These are phyloP conservation scores for Tenualosa thibaudeaui DNA, from an alignment of 2,797 vertebrate species.

Conservation along the genomic window DNA sequence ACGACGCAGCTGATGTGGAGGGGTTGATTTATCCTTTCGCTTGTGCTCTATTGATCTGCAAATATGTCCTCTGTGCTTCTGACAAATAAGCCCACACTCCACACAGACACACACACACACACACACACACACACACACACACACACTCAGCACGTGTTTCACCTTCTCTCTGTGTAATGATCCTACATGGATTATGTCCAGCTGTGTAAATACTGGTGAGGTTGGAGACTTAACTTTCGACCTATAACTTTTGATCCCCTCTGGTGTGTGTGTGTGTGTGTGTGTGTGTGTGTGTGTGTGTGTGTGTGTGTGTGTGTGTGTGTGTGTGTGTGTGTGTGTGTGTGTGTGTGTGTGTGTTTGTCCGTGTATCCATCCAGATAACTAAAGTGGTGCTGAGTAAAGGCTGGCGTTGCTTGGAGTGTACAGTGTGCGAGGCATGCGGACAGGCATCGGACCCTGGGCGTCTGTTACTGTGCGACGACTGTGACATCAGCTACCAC, in stretches of 20 bases:
- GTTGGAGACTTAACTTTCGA: constrained; percentile 5
- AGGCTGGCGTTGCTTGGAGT: constrained; percentile 94
- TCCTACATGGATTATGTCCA: constrained; percentile 18
- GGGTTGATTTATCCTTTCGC: constrained; percentile 31
- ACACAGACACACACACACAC: constrained; percentile 15
- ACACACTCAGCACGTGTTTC: not conserved
- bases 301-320: not conserved
- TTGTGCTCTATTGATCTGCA: constrained; percentile 33
- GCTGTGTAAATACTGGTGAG: constrained; percentile 13
- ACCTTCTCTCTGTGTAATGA: not conserved
- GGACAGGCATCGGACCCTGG: constrained; percentile 90
- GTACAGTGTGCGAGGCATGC: constrained; percentile 92
- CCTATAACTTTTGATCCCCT: not conserved
- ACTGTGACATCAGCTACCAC: constrained; percentile 96
- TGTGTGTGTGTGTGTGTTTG: not conserved
- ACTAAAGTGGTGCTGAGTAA: constrained; percentile 91
- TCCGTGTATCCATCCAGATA: constrained; percentile 68
- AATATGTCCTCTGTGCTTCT: constrained; percentile 29
- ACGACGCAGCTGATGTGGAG: not conserved
- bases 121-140: not conserved
- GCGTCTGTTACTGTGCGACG: constrained; percentile 87
- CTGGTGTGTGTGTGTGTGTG: not conserved
- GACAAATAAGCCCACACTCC: constrained; percentile 31
- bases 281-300: not conserved
- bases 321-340: not conserved